Evolutionary conservation across 2,113 vertebrate species (phyloP).

Genomic region (Smithornis capensis): DNA sequence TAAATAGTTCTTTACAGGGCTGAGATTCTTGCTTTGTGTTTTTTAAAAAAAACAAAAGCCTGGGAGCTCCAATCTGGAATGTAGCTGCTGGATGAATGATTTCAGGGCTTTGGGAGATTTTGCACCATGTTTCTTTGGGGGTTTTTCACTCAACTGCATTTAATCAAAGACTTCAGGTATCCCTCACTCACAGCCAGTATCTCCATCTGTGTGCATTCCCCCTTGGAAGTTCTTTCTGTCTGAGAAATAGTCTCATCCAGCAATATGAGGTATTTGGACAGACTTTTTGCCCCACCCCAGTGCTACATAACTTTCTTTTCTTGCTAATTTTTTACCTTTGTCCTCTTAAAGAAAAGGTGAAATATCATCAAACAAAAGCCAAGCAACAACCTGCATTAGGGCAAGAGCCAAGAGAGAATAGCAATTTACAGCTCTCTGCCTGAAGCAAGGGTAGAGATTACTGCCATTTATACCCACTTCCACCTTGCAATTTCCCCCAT

Average conservation of each 20-base stretch:
- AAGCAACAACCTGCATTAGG: background rate
- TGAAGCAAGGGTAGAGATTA: slow-evolving; percentile 7
- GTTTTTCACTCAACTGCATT: background rate
- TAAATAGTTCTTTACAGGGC: background rate
- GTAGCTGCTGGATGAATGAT: background rate
- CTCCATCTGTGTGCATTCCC: background rate
- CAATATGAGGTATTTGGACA: background rate
- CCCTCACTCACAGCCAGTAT: background rate
- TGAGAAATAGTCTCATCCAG: background rate
- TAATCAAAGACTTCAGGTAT: background rate
- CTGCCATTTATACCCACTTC: slow-evolving; percentile 21
- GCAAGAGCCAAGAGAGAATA: background rate
- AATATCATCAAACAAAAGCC: background rate
- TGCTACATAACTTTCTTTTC: background rate
- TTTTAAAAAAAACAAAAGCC: background rate
- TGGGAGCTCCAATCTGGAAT: background rate
- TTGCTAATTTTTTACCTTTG: background rate
- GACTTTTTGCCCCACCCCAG: fast-evolving
- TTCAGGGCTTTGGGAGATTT: background rate
- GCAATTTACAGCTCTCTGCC: slow-evolving; percentile 14
- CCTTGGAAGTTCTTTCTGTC: background rate
- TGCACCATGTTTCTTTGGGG: background rate
- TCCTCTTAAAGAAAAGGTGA: background rate
- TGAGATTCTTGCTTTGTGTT: background rate
- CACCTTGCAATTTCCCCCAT: slow-evolving; percentile 5